A percentile compares a stretch with the other conserved stretches of the same genome.
Conservation (phyloP, 2,888 invertebrate genomes). For the Limenitis camilla region DNA sequence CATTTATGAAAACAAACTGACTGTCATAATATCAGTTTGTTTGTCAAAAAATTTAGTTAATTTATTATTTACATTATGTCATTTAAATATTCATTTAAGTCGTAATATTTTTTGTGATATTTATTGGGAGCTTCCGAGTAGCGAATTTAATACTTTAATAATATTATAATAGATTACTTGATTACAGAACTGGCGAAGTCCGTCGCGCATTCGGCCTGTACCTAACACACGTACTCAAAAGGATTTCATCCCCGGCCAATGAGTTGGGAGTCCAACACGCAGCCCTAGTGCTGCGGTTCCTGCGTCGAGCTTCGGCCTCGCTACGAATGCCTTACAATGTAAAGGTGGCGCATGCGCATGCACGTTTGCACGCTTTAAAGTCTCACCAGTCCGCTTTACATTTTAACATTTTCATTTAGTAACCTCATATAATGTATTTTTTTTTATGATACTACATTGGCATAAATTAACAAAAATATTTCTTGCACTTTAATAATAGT, state of each 20-base stretch:
- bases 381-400: not conserved
- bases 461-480: too few species aligned
- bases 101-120: too few species aligned
- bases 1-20: too few species aligned
- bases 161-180: too few species aligned
- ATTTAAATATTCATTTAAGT: too few species aligned
- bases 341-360: conserved; percentile 42
- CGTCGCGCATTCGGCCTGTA: conserved; percentile 86
- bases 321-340: conserved; percentile 79
- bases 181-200: conserved; percentile 77
- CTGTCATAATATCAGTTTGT: too few species aligned
- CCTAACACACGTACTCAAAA: conserved; percentile 81
- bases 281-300: conserved; percentile 83
- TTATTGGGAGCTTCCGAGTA: too few species aligned
- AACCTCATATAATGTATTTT: not conserved
- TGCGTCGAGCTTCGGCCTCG: conserved; percentile 81
- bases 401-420: not conserved
- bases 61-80: too few species aligned
- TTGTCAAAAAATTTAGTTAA: too few species aligned
- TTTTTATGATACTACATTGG: too few species aligned
- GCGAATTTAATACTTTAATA: too few species aligned
- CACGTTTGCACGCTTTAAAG: not conserved
- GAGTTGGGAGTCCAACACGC: conserved; percentile 73
- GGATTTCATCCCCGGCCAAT: conserved; percentile 72
- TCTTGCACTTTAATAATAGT: too few species aligned